phyloP scores from a whole-genome alignment of 1,140 invertebrate species.

The Trialeurodes vaporariorum region DNA sequence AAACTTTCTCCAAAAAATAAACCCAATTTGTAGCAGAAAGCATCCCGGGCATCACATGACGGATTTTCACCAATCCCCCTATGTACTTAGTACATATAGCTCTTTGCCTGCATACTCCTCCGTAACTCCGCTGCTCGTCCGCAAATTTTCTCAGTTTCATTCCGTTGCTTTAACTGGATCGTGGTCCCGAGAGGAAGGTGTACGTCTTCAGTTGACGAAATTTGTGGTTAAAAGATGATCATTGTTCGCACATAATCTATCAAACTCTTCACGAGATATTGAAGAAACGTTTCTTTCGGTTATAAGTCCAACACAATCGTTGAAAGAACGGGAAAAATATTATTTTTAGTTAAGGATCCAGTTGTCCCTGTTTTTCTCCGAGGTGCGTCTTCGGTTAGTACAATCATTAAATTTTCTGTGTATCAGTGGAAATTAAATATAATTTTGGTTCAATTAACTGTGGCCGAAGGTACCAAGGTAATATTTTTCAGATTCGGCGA shows the following conservation, averaged over 20 bases:
- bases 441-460: background rate
- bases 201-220: background rate
- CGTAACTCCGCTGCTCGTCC: background rate
- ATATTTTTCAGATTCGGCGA: too few relatives aligned
- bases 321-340: background rate
- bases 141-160: background rate
- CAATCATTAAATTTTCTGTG: background rate
- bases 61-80: background rate
- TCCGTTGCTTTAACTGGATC: background rate
- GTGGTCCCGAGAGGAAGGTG: background rate
- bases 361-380: background rate
- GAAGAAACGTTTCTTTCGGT: background rate
- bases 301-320: background rate
- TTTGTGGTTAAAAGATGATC: background rate
- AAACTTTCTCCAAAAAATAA: background rate
- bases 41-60: background rate
- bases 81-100: background rate
- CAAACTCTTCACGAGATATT: background rate
- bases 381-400: background rate
- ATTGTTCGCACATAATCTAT: background rate
- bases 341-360: background rate
- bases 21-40: background rate
- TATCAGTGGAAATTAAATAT: background rate
- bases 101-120: too few relatives aligned
- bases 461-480: too few relatives aligned